Evolutionary conservation across 2,888 invertebrate genomes (phyloP).

Genomic region (Sarcophaga rosellei): DNA sequence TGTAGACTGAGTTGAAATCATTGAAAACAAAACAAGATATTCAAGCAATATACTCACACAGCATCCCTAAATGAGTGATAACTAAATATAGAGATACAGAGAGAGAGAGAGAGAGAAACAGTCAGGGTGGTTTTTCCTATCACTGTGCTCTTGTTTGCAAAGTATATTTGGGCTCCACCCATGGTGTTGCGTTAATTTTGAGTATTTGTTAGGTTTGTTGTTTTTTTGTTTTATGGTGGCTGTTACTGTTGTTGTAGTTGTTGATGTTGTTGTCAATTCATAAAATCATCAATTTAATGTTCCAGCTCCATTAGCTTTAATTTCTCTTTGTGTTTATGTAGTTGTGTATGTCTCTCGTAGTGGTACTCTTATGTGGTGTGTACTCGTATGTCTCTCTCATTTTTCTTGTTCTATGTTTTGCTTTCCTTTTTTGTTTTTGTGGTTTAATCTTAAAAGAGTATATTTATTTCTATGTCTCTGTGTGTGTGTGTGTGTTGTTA

Average conservation of each 20-base stretch:
- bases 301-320: conserved; percentile 68
- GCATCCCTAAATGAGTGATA: conserved; percentile 44
- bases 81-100: neutral
- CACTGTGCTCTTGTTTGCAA: neutral
- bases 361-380: neutral
- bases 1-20: conserved; percentile 52
- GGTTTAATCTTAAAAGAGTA: conserved; percentile 49
- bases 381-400: neutral
- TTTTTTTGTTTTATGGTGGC: conserved; percentile 4
- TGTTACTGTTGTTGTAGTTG: conserved; percentile 17
- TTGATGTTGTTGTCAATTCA: conserved; percentile 43
- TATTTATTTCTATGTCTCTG: neutral
- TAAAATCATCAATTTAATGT: conserved; percentile 67
- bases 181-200: conserved; percentile 19
- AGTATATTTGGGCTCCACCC: conserved; percentile 57
- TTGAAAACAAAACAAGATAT: conserved; percentile 10
- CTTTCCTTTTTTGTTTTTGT: conserved; percentile 31
- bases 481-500: conserved; percentile 11
- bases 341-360: neutral
- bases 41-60: conserved; percentile 14
- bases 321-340: conserved; percentile 52
- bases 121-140: conserved; percentile 33
- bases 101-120: neutral
- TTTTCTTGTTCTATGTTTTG: neutral
- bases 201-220: conserved; percentile 1